Conservation (phyloP, 2,888 invertebrate species). For the Orthosia cruda region DNA sequence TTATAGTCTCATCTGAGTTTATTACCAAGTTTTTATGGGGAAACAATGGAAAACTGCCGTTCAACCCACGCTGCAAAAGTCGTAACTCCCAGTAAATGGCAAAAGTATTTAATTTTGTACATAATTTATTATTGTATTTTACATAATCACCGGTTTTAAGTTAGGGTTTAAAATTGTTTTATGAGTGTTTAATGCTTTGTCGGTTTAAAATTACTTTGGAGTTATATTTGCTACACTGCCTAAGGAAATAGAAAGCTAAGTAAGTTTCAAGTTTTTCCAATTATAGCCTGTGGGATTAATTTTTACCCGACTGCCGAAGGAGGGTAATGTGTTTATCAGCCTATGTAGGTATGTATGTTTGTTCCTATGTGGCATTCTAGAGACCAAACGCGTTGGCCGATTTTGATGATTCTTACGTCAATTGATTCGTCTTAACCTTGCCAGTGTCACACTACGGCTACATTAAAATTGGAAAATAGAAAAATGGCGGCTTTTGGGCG, state of each 20-base stretch:
- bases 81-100: slow-evolving; percentile 47
- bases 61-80: slow-evolving; percentile 57
- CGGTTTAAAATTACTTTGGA: not conserved
- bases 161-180: slow-evolving; percentile 35
- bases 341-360: too few species aligned
- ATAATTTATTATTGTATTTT: slow-evolving; percentile 59
- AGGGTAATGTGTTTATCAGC: too few species aligned
- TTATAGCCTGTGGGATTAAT: too few species aligned
- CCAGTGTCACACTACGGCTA: too few species aligned
- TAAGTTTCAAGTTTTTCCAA: not conserved
- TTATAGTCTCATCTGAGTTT: slow-evolving; percentile 52
- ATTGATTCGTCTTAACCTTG: too few species aligned
- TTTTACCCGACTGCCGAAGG: too few species aligned
- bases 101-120: slow-evolving; percentile 59
- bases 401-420: too few species aligned
- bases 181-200: slow-evolving; percentile 24
- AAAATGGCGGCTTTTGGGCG: too few species aligned
- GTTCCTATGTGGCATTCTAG: too few species aligned
- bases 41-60: slow-evolving; percentile 62
- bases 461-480: too few species aligned
- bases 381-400: too few species aligned
- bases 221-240: not conserved
- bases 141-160: slow-evolving; percentile 48
- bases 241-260: not conserved
- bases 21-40: slow-evolving; percentile 59